phyloP scores from a whole-genome alignment of 2,888 invertebrate species.

The Eudemis profundana region DNA sequence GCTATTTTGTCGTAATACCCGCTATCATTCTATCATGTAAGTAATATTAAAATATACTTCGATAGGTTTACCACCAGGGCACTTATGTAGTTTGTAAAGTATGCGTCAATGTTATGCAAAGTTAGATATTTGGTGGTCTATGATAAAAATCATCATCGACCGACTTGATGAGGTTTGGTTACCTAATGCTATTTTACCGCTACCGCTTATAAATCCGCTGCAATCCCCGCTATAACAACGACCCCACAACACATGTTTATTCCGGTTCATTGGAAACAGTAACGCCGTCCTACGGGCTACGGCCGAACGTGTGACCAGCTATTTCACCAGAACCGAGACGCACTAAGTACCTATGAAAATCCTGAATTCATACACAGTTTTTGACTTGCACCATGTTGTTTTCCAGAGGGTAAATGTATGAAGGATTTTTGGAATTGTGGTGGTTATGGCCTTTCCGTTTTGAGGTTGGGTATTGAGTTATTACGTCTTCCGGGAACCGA shows the following conservation, averaged over 20 bases:
- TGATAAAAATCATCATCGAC: neutral
- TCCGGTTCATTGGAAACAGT: conserved; percentile 74
- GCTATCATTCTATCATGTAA: no score
- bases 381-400: neutral
- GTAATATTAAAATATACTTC: no score
- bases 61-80: no score
- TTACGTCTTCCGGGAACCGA: conserved; percentile 39
- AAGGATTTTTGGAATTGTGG: conserved; percentile 1
- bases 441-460: conserved; percentile 6
- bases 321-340: conserved; percentile 20
- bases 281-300: conserved; percentile 63
- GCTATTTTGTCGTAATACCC: no score
- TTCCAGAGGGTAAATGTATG: conserved; percentile 1
- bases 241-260: conserved; percentile 60
- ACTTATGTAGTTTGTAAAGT: no score
- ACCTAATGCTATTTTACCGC: no score
- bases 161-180: no score
- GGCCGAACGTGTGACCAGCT: conserved; percentile 59
- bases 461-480: conserved; percentile 33
- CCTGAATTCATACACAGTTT: conserved; percentile 17
- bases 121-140: neutral
- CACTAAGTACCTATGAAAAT: conserved; percentile 16
- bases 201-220: conserved; percentile 12
- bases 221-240: conserved; percentile 38
- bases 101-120: no score